phyloP scores from a whole-genome alignment of 1,140 invertebrate genomes.

The Drosophila bipectinata region DNA sequence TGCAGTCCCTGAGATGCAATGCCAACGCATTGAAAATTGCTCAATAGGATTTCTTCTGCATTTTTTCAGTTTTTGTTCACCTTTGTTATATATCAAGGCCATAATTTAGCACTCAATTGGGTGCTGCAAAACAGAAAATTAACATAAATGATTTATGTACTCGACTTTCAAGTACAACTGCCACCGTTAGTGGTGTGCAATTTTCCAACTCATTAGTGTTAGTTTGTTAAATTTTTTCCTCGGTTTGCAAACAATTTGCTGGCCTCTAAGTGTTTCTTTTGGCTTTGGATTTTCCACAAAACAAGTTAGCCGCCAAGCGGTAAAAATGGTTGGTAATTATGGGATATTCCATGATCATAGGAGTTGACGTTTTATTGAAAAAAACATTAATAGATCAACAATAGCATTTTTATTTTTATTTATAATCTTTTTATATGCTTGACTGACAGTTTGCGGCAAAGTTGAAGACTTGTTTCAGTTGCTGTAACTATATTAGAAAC shows the following conservation, averaged over 20 bases:
- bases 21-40: constrained; percentile 52
- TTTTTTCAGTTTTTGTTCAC: background rate
- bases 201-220: constrained; percentile 73
- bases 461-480: constrained; percentile 24
- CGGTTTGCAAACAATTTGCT: constrained; percentile 45
- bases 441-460: constrained; percentile 31
- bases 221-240: constrained; percentile 42
- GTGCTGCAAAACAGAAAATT: constrained; percentile 42
- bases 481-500: constrained; percentile 32
- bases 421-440: constrained; percentile 4
- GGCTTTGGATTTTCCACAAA: constrained; percentile 31
- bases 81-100: constrained; percentile 53
- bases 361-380: constrained; percentile 4
- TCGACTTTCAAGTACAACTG: constrained; percentile 53
- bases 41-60: constrained; percentile 57
- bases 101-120: constrained; percentile 59
- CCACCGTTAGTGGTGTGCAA: constrained; percentile 42
- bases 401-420: background rate
- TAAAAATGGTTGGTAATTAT: constrained; percentile 25
- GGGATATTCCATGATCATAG: constrained; percentile 17
- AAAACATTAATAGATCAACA: constrained; percentile 5
- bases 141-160: constrained; percentile 73
- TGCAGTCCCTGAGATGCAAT: constrained; percentile 72
- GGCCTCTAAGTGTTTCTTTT: constrained; percentile 14
- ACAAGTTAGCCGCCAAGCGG: constrained; percentile 32